Base-by-base conservation (phyloP, 2,113 vertebrate species). In the Crotophaga sulcirostris region DNA sequence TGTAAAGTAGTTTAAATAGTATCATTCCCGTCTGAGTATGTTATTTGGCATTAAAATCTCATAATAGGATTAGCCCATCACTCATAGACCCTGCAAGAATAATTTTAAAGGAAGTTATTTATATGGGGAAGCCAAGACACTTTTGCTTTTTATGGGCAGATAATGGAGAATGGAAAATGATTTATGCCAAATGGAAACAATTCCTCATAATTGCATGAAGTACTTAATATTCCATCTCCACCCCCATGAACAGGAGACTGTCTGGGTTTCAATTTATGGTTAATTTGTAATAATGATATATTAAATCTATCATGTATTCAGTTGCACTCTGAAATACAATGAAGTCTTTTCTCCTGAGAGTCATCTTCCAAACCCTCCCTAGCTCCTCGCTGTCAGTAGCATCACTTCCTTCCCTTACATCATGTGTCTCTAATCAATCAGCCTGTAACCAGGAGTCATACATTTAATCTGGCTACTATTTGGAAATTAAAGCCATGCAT, bases 151-250 rank as follows among this genome's bases (percentile, higher is more conserved):
- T 64, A 19, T 2, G 6, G 84, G 84, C 91, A 72, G 75, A 56
- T 83, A 72, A 94, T 85, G 93, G 94, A 94, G 88, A 16, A 58
- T 72, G 74, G 38, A 56, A 74, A 18, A 75, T 92, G 93, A 96
- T 96, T 93, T 20, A 91, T 94, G 81, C 67, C 95, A 95, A 95
- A 96, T 92, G 92, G 96, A 96, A 94, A 95, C 88, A 96, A 93
- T 95, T 91, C 84, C 68, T 92, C 52, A 73, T 93, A 91, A 89
- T 81, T 96, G 92, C 70, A 52, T 28, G 23, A 21, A 94, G 82
- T 77, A 26, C 80, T 96, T 93, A 74, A 87, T 94, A 89, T 82
- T 81, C 88, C 75, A 81, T 92, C 78, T 89, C 92, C 20, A 3
- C 90, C 85, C 49, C 69, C 20, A 5, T 9, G 67, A 80, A n/a